Evolutionary conservation across 2,113 vertebrate species (phyloP).

Genomic region (Anser cygnoides): DNA sequence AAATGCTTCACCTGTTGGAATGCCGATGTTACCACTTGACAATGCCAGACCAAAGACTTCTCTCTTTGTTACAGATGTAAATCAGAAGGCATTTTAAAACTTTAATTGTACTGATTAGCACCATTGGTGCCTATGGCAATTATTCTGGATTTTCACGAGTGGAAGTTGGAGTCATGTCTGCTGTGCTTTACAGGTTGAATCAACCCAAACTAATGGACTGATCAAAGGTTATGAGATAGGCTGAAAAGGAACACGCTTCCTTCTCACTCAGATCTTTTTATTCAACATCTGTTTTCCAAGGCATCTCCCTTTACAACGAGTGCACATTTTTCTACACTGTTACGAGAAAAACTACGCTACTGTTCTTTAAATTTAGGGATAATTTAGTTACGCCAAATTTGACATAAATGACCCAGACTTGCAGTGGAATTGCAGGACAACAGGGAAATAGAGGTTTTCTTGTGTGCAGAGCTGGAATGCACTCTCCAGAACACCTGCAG

Average conservation of each 20-base stretch:
- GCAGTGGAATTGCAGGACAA: not conserved
- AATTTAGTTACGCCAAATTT: not conserved
- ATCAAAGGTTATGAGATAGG: not conserved
- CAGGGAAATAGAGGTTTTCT: not conserved
- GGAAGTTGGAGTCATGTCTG: not conserved
- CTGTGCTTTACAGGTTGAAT: not conserved
- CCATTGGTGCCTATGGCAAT: not conserved
- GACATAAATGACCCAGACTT: not conserved
- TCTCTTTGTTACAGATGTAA: not conserved
- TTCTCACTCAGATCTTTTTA: not conserved
- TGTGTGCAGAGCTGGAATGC: not conserved
- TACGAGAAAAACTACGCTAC: accelerated
- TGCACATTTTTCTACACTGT: not conserved
- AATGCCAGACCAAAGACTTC: not conserved
- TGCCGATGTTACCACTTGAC: not conserved
- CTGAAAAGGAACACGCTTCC: not conserved
- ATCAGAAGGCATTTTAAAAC: not conserved
- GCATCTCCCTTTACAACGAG: not conserved
- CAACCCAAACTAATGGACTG: not conserved
- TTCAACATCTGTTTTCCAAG: not conserved
- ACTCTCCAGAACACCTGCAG: not conserved
- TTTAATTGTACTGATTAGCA: not conserved
- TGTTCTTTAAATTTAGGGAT: not conserved
- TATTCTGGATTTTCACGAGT: not conserved
- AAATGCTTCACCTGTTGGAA: not conserved